phyloP scores from a whole-genome alignment of 2,113 vertebrate species.

The Micronycteris hirsuta region DNA sequence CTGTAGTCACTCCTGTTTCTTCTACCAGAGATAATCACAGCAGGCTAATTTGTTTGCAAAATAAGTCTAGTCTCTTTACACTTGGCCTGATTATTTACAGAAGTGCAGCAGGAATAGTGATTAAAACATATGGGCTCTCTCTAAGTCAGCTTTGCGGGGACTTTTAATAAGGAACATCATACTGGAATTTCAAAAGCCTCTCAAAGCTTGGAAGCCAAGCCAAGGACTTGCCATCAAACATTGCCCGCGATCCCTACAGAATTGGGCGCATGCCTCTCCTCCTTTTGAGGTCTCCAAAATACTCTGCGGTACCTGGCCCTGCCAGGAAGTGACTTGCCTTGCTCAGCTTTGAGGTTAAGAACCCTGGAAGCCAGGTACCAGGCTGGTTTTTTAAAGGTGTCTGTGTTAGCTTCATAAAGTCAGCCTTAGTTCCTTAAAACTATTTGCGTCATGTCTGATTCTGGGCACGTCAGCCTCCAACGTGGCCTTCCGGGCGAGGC shows the following conservation, averaged over 20 bases:
- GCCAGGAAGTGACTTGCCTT: not conserved
- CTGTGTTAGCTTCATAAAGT: too few species aligned
- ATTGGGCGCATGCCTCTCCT: too few species aligned
- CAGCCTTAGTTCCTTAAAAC: not conserved
- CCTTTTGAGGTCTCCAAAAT: not conserved
- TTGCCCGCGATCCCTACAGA: not conserved
- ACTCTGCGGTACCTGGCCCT: not conserved
- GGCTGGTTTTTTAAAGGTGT: not conserved
- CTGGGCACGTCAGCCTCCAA: not conserved
- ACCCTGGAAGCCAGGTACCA: not conserved
- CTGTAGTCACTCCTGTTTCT: not conserved
- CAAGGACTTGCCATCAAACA: not conserved
- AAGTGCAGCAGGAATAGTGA: not conserved
- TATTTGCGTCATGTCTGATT: not conserved
- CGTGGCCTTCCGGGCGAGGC: not conserved
- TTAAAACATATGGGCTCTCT: not conserved
- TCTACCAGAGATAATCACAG: not conserved
- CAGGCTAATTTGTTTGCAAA: not conserved
- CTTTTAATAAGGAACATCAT: not conserved
- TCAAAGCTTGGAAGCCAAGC: not conserved
- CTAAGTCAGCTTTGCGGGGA: not conserved
- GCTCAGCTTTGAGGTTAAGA: not conserved
- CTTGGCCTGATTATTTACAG: not conserved
- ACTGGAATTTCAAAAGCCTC: not conserved
- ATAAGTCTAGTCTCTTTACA: not conserved